phyloP scores from a whole-genome alignment of 2,113 vertebrate genomes.

The Rhabdornis inornatus region DNA sequence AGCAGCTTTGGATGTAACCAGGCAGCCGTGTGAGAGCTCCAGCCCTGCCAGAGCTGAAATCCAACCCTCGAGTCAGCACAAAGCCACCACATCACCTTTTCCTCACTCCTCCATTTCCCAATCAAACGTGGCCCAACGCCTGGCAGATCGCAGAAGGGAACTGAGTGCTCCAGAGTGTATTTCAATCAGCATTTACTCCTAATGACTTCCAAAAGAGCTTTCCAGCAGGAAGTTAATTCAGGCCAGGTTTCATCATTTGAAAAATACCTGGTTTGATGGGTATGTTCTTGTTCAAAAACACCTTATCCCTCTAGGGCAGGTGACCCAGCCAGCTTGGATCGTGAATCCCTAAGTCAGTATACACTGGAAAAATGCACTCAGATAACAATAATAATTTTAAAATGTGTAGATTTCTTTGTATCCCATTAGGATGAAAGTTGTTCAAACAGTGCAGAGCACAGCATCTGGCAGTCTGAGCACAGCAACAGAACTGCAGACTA shows the following conservation, averaged over 20 bases:
- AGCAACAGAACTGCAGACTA: background rate
- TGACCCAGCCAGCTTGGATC: background rate
- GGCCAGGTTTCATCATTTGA: background rate
- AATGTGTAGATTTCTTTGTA: background rate
- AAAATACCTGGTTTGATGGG: background rate
- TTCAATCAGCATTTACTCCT: background rate
- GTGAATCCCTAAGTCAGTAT: background rate
- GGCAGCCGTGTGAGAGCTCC: background rate
- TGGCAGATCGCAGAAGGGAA: background rate
- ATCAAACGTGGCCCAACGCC: background rate
- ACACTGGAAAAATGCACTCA: background rate
- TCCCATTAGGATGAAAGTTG: background rate
- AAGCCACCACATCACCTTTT: background rate
- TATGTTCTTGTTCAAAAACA: background rate
- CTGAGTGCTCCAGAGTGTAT: background rate
- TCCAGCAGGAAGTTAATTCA: background rate
- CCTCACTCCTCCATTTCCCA: conserved; percentile 16
- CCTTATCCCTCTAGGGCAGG: background rate
- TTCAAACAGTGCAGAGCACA: background rate
- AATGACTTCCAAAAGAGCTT: conserved; percentile 15
- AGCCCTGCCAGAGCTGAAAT: background rate
- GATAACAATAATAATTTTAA: background rate
- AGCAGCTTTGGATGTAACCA: background rate
- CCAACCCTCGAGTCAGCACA: background rate
- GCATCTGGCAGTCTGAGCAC: background rate